Percentiles rank a stretch among this genome's conserved stretches.
phyloP scores from a whole-genome alignment of 1,140 invertebrate species.

The Acarapis woodi region DNA sequence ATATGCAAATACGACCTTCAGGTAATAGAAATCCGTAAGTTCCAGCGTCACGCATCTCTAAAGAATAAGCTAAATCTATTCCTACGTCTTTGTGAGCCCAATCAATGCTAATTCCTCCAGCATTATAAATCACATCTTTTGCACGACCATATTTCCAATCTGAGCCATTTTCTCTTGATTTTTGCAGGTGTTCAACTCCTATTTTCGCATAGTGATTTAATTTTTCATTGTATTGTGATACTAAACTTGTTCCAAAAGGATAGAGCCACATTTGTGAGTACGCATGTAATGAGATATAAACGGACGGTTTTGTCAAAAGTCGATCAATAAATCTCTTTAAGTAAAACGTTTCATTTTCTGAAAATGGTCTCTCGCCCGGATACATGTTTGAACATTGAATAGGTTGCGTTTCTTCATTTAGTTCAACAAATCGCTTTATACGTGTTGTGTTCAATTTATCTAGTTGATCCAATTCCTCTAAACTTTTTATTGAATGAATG shows the following conservation, averaged over 20 bases:
- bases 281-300: conserved; percentile 11
- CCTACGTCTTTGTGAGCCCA: conserved; percentile 13
- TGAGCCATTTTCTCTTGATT: conserved; percentile 5
- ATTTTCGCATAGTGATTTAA: background rate
- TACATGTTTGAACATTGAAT: too few species aligned
- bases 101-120: conserved; percentile 11
- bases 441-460: too few species aligned
- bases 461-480: too few species aligned
- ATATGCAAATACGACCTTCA: too few species aligned
- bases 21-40: conserved; percentile 23
- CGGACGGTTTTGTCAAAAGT: too few species aligned
- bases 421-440: too few species aligned
- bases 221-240: conserved; percentile 18
- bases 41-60: conserved; percentile 19
- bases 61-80: conserved; percentile 18
- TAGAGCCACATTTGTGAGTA: conserved; percentile 22
- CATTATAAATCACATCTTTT: conserved; percentile 13
- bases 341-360: too few species aligned
- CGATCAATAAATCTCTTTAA: too few species aligned
- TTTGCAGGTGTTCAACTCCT: conserved; percentile 2
- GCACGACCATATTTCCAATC: conserved; percentile 8
- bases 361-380: too few species aligned
- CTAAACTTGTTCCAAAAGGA: conserved; percentile 31
- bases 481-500: too few species aligned
- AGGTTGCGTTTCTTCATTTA: too few species aligned